Percentiles rank a stretch among this genome's conserved stretches.
Evolutionary conservation across 2,888 invertebrate species (phyloP).

Genomic region (Ornithoptera alexandrae): DNA sequence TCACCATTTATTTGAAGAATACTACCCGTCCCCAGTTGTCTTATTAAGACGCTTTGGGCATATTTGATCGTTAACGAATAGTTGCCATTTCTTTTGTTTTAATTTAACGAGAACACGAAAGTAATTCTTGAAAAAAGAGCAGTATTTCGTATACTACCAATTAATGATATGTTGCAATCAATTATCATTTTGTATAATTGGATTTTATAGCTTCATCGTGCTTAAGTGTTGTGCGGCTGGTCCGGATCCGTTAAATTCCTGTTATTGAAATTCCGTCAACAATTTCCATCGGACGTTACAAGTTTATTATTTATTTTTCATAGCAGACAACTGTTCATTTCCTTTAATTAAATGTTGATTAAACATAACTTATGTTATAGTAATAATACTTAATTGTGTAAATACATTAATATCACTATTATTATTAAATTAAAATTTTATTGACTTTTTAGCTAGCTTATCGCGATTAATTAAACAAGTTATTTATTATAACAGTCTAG

Average conservation of each 20-base stretch:
- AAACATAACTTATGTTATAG: not conserved
- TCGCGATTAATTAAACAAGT: no score
- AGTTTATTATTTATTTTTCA: not conserved
- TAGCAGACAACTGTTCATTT: not conserved
- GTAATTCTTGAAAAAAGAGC: not conserved
- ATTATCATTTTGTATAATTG: not conserved
- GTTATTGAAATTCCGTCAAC: not conserved
- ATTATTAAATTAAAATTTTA: no score
- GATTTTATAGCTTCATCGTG: not conserved
- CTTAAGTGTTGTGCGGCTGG: not conserved
- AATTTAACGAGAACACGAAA: not conserved
- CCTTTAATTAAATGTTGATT: not conserved
- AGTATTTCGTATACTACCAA: not conserved
- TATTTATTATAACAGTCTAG: no score
- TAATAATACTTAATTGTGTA: no score
- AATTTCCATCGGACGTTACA: not conserved
- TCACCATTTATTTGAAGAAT: conserved; percentile 28
- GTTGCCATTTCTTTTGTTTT: not conserved
- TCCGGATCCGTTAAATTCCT: not conserved
- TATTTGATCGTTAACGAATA: not conserved
- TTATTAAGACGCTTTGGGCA: not conserved
- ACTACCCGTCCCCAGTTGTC: conserved; percentile 20
- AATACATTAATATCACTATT: no score
- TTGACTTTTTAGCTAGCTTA: no score
- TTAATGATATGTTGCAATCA: not conserved